A percentile compares a stretch with the other conserved stretches of the same genome.
These are phyloP conservation scores for Cryptops parisi DNA, from an alignment of 2,888 invertebrate species.

Conservation along the genomic window DNA sequence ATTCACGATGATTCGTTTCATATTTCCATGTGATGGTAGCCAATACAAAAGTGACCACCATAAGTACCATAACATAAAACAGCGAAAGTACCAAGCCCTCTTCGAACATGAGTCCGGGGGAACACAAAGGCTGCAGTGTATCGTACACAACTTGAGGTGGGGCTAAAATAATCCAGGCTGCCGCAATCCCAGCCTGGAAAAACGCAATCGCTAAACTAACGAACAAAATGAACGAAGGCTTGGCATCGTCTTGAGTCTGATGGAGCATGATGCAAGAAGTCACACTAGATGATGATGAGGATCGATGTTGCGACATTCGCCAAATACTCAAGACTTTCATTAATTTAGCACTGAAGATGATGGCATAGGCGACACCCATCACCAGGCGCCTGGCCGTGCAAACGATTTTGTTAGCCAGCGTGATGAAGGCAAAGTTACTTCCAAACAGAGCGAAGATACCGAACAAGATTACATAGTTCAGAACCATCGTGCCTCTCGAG, in stretches of 20 bases:
- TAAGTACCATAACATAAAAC: constrained; percentile 33
- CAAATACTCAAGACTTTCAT: constrained; percentile 34
- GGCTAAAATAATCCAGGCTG: constrained; percentile 34
- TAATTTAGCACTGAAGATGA: constrained; percentile 33
- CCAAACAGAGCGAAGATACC: constrained; percentile 33
- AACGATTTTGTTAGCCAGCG: constrained; percentile 29
- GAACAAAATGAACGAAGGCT: constrained; percentile 20
- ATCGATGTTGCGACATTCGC: constrained; percentile 25
- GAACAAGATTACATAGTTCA: constrained; percentile 34
- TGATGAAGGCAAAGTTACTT: constrained; percentile 33
- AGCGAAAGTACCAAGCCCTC: constrained; percentile 32
- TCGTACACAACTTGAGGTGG: constrained; percentile 24
- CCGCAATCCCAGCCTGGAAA: constrained; percentile 33
- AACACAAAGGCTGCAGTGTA: constrained; percentile 22
- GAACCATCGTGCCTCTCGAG: constrained; percentile 24
- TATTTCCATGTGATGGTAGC: constrained; percentile 30
- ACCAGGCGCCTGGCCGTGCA: constrained; percentile 34
- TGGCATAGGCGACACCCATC: constrained; percentile 33
- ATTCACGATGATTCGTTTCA: constrained; percentile 31
- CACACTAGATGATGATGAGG: not conserved
- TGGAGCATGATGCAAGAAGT: constrained; percentile 12
- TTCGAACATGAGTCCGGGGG: constrained; percentile 30
- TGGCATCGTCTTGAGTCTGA: constrained; percentile 25
- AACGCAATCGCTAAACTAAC: constrained; percentile 21
- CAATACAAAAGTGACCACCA: constrained; percentile 30